Evolutionary conservation across 1,140 invertebrate genomes (phyloP).

Genomic region (Drosophila sp.): DNA sequence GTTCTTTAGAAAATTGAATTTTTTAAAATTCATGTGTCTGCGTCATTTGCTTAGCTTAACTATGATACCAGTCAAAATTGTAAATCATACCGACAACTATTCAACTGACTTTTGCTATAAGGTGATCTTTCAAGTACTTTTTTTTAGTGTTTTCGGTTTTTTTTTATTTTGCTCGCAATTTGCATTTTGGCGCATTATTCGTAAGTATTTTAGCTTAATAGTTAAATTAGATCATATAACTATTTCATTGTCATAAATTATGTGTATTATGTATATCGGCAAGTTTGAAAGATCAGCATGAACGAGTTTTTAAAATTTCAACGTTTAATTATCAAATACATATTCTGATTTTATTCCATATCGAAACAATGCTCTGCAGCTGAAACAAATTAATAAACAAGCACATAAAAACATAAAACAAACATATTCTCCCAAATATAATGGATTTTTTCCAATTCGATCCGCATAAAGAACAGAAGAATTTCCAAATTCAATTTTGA

Average conservation of each 20-base stretch:
- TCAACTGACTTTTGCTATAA: constrained; percentile 40
- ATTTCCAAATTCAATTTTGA: constrained; percentile 7
- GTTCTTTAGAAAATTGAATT: constrained; percentile 44
- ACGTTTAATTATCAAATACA: constrained; percentile 1
- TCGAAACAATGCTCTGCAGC: constrained; percentile 10
- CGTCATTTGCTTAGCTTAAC: constrained; percentile 71
- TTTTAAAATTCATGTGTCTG: constrained; percentile 50
- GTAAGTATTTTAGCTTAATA: constrained; percentile 64
- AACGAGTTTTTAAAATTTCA: constrained; percentile 12
- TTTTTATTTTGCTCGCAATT: constrained; percentile 40
- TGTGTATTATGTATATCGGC: constrained; percentile 32
- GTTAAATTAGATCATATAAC: constrained; percentile 59
- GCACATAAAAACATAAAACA: constrained; percentile 2
- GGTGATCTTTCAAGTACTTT: constrained; percentile 18
- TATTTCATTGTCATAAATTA: constrained; percentile 54
- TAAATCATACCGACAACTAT: constrained; percentile 57
- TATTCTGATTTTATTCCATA: constrained; percentile 1
- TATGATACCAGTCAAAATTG: constrained; percentile 77
- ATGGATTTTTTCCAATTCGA: neutral
- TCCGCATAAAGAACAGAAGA: neutral
- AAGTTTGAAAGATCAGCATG: constrained; percentile 12
- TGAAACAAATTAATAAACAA: constrained; percentile 23
- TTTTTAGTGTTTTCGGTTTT: constrained; percentile 27
- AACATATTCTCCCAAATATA: neutral
- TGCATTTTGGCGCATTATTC: constrained; percentile 75